Conservation (phyloP, 2,888 invertebrate genomes). For the Ichneumoninae sp. region DNA sequence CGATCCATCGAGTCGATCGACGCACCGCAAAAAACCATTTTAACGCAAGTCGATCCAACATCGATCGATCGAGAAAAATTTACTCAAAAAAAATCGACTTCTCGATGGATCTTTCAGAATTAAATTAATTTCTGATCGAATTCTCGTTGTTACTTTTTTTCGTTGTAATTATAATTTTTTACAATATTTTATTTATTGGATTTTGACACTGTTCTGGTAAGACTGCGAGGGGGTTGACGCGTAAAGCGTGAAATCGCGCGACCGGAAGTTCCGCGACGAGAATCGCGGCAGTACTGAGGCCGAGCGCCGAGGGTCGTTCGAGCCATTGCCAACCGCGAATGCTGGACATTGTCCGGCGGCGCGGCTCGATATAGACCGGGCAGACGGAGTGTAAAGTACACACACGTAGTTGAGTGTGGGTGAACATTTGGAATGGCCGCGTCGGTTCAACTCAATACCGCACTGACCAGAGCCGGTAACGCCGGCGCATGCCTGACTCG, state of each 20-base stretch:
- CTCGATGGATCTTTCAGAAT: background rate
- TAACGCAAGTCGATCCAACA: background rate
- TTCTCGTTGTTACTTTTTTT: background rate
- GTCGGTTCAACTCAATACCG: constrained; percentile 80
- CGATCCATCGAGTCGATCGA: constrained; percentile 7
- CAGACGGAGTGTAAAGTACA: constrained; percentile 55
- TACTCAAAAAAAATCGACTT: background rate
- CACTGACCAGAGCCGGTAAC: constrained; percentile 77
- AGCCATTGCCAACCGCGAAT: constrained; percentile 61
- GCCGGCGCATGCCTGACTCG: constrained; percentile 78
- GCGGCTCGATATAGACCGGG: constrained; percentile 74
- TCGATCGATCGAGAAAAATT: background rate
- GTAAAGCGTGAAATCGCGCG: background rate
- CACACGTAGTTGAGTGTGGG: constrained; percentile 66
- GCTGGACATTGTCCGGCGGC: constrained; percentile 79
- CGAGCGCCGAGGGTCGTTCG: constrained; percentile 52
- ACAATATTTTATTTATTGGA: background rate
- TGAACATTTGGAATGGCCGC: constrained; percentile 77
- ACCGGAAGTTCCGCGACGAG: constrained; percentile 58
- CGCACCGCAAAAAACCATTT: constrained; percentile 15
- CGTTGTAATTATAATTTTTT: background rate
- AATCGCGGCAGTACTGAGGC: constrained; percentile 74
- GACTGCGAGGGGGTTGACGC: constrained; percentile 30
- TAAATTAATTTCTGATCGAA: background rate
- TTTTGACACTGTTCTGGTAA: constrained; percentile 20